Conservation (phyloP, 1,140 invertebrate species). For the Caenorhabditis brenneri region DNA sequence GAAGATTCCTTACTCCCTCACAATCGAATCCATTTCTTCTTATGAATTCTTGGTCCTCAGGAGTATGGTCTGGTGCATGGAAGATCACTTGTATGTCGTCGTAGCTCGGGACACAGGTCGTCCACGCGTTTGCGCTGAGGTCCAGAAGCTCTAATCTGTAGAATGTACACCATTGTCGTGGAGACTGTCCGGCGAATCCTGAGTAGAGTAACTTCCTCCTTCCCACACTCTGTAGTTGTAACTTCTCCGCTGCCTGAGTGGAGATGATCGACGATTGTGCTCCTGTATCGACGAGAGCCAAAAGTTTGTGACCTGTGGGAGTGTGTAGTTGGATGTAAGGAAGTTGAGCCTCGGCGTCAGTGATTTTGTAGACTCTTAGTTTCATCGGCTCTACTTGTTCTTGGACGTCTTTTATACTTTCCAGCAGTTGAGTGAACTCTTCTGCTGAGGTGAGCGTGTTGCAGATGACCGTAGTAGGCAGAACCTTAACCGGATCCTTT, state of each 20-base stretch:
- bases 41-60: not conserved
- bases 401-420: no score
- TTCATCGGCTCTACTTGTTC: not conserved
- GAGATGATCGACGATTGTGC: not conserved
- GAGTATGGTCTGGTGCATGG: not conserved
- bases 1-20: not conserved
- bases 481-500: no score
- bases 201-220: not conserved
- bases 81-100: not conserved
- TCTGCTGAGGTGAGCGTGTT: no score
- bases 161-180: not conserved
- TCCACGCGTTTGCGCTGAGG: not conserved
- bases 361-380: not conserved
- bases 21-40: not conserved
- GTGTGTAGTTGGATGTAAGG: not conserved
- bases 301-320: not conserved
- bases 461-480: no score
- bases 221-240: not conserved
- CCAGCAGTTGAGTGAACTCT: no score
- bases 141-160: not conserved
- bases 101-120: not conserved
- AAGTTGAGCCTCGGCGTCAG: not conserved
- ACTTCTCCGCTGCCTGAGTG: not conserved
- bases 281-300: not conserved
- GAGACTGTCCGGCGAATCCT: not conserved